These are phyloP conservation scores for Maconellicoccus hirsutus DNA, from an alignment of 1,140 invertebrate species.

Conservation along the genomic window DNA sequence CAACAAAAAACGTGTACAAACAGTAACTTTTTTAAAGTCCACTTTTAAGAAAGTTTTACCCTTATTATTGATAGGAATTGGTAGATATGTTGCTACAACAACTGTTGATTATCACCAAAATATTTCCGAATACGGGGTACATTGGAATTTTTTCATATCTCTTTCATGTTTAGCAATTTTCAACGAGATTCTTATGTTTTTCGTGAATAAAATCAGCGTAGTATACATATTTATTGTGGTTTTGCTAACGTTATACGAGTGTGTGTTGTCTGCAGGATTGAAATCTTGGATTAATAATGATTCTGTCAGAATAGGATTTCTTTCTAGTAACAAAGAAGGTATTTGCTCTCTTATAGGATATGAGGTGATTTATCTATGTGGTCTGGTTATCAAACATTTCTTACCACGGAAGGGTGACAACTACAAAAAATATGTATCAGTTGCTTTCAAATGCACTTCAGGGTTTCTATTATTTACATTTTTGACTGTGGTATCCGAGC, in stretches of 20 bases:
- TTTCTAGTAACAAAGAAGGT: conserved; percentile 82
- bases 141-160: conserved; percentile 97
- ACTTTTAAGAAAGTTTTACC: conserved; percentile 34
- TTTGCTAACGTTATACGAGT: conserved; percentile 56
- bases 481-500: conserved; percentile 37
- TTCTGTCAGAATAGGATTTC: conserved; percentile 43
- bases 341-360: conserved; percentile 73
- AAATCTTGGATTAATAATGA: conserved; percentile 59
- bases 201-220: conserved; percentile 36
- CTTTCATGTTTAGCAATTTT: conserved; percentile 69
- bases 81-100: conserved; percentile 50
- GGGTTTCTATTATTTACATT: conserved; percentile 39
- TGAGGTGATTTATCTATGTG: conserved; percentile 64
- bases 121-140: conserved; percentile 81
- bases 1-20: conserved; percentile 12
- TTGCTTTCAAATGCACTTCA: conserved; percentile 34
- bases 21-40: neutral
- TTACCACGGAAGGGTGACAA: conserved; percentile 37
- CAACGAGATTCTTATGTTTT: conserved; percentile 44
- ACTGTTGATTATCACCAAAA: conserved; percentile 70
- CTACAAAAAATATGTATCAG: conserved; percentile 32
- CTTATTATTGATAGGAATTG: conserved; percentile 56
- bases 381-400: conserved; percentile 52
- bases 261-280: conserved; percentile 47
- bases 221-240: conserved; percentile 40